A percentile compares a stretch with the other conserved stretches of the same genome.
Conservation (phyloP, 2,113 vertebrate genomes). For the Nerophis ophidion region DNA sequence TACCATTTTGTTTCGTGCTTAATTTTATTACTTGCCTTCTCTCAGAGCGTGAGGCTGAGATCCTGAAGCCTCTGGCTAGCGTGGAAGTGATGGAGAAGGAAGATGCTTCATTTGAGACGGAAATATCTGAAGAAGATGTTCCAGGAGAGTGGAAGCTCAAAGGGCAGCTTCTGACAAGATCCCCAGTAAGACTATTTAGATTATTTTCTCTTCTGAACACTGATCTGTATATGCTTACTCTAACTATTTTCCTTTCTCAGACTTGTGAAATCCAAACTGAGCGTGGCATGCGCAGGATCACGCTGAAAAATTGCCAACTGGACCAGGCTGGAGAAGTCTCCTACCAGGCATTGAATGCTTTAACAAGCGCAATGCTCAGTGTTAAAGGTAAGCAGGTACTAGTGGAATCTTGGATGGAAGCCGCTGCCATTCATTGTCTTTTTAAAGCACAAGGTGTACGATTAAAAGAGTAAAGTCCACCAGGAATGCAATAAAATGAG, state of each 20-base stretch:
- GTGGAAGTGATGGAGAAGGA: constrained; percentile 90
- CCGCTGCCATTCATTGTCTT: background rate
- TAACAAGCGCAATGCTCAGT: constrained; percentile 86
- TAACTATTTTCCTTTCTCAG: constrained; percentile 54
- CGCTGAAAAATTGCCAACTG: constrained; percentile 84
- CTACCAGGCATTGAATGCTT: constrained; percentile 87
- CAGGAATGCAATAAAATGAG: constrained; percentile 26
- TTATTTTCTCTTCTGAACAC: background rate
- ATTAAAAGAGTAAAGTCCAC: constrained; percentile 38
- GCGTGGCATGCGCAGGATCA: constrained; percentile 82
- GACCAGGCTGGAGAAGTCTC: constrained; percentile 94
- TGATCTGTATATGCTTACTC: background rate
- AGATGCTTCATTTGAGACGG: constrained; percentile 88
- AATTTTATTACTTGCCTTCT: background rate
- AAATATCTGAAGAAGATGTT: constrained; percentile 91
- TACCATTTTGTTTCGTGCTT: background rate
- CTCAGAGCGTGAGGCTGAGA: constrained; percentile 86
- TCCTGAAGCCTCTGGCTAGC: constrained; percentile 87
- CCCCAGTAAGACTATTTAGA: constrained; percentile 77
- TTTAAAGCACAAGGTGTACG: background rate
- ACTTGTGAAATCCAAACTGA: constrained; percentile 91
- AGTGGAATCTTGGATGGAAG: background rate
- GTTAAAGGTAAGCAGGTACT: constrained; percentile 82
- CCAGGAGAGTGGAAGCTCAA: constrained; percentile 95
- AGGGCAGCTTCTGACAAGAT: constrained; percentile 87